Evolutionary conservation across 2,888 invertebrate genomes (phyloP), one percentile per base, ranked within the genome.

Genomic region (Ennomos fuscantarius): DNA sequence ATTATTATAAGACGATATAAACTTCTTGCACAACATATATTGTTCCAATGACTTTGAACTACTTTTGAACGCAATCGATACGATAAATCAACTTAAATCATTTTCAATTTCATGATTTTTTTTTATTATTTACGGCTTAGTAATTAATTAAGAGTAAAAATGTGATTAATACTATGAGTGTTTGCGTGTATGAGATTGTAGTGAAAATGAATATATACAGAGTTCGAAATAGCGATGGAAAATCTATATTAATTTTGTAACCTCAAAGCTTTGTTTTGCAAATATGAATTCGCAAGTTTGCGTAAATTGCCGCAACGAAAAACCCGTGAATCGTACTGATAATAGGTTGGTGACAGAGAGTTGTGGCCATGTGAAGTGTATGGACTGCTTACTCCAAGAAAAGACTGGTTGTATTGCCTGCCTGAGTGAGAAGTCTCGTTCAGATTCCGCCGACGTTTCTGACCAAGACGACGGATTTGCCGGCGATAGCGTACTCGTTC

Each of bases 301-400:
- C 79, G 93, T 94, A 37, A 94, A 94, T 78, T 95, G 95, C 75
- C 87, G 85, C 42, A 93, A 93, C 76, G 87, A 92, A 55, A 93
- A 93, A 69, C 72, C 86, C 53, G 88, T 93, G 36, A 93, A 94
- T 69, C 81, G 84, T 41, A 93, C 94, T 8, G 84, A 91, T 56
- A 94, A 94, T 72, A 91, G 96, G 51, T 84, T 96, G 52, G 94
- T 96, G 11, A 94, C 94, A 48, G 96, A 96, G 78, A 93, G 92
- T 46, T 96, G 96, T 81, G 96, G 96, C 2, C 96, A 96, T 79
- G 92, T 92, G 53, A 96, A 96, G 84, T 96, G 96, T 81, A 94
- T 96, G 69, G 85, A 93, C 64, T 96, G 96, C 77, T 87, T 96
- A 41, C 77, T 96, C 34, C 87, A 92, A 13, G 96, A 96, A 76